phyloP scores from a whole-genome alignment of 1,140 invertebrate species.

The Trypoxylus dichotomus region DNA sequence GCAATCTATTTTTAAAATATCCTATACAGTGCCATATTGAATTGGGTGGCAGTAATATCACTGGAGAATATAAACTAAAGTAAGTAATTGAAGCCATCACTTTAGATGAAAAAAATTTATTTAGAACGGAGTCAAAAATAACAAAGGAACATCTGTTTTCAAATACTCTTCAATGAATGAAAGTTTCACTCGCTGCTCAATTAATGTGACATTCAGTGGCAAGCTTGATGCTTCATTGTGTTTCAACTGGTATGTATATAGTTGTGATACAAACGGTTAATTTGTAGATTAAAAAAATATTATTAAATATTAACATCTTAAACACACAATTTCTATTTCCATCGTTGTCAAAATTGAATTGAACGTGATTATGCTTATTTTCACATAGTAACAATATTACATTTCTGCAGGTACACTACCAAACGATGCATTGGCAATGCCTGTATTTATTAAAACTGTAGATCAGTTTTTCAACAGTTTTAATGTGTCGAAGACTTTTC shows the following conservation, averaged over 20 bases:
- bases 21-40: background rate
- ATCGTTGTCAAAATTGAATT: too few relatives aligned
- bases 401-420: background rate
- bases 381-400: background rate
- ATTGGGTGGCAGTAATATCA: background rate
- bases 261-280: too few relatives aligned
- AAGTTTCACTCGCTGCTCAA: background rate
- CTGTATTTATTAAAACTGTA: background rate
- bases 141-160: background rate
- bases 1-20: conserved; percentile 1
- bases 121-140: background rate
- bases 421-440: background rate
- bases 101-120: background rate
- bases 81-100: background rate
- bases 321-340: too few relatives aligned
- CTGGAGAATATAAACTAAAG: background rate
- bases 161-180: background rate
- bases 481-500: background rate
- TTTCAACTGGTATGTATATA: too few relatives aligned
- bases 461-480: background rate
- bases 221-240: background rate
- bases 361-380: too few relatives aligned
- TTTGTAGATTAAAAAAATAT: too few relatives aligned
- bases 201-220: background rate
- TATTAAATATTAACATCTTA: too few relatives aligned